These are phyloP conservation scores for Acronicta psi DNA, from an alignment of 2,888 invertebrate genomes.

Conservation along the genomic window DNA sequence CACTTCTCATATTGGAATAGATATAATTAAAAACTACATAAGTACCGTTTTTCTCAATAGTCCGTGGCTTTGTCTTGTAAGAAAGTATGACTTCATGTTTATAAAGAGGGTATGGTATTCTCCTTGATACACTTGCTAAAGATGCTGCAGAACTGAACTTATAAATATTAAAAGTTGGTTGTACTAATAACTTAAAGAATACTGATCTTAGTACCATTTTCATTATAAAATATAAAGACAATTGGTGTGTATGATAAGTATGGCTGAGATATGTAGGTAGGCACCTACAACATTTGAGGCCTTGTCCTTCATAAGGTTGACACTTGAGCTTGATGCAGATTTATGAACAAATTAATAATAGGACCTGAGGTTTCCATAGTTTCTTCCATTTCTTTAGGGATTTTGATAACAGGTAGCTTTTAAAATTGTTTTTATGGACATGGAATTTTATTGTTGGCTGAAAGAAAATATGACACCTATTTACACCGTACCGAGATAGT, in stretches of 20 bases:
- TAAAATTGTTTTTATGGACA: too few species aligned
- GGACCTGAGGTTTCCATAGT: too few species aligned
- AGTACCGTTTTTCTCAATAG: constrained; percentile 30
- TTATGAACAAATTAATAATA: too few species aligned
- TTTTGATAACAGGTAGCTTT: too few species aligned
- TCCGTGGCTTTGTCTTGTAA: constrained; percentile 23
- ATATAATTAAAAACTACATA: background rate
- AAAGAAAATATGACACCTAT: too few species aligned
- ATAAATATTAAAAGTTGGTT: constrained; percentile 7
- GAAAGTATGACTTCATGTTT: constrained; percentile 1
- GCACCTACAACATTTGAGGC: too few species aligned
- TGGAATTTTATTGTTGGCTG: too few species aligned
- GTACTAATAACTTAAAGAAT: constrained; percentile 22
- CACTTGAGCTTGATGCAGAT: too few species aligned
- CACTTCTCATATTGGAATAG: background rate
- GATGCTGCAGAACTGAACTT: constrained; percentile 7
- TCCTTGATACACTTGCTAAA: constrained; percentile 6
- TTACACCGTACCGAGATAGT: too few species aligned
- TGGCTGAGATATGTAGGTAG: background rate
- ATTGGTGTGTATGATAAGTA: background rate
- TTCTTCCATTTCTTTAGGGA: too few species aligned
- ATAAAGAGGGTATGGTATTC: constrained; percentile 1
- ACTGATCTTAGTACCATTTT: constrained; percentile 43
- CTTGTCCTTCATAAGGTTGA: too few species aligned
- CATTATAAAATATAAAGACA: too few species aligned